Percentiles rank a stretch among this genome's conserved stretches.
These are phyloP conservation scores for Enteromius viviparus DNA, from an alignment of 2,797 vertebrate species.

Conservation along the genomic window DNA sequence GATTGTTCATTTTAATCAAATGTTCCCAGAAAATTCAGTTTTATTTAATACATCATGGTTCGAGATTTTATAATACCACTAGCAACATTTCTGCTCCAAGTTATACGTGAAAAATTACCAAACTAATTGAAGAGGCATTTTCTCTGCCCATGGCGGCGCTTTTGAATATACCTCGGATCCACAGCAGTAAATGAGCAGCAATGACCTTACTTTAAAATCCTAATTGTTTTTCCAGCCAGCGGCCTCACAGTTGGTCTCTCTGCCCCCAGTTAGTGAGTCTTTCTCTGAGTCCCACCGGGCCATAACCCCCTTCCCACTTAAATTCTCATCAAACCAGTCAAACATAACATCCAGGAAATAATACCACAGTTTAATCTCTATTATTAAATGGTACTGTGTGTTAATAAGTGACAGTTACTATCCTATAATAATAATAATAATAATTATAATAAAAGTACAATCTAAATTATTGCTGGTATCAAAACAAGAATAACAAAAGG, in stretches of 20 bases:
- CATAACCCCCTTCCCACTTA: conserved; percentile 44
- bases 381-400: not conserved
- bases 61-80: not conserved
- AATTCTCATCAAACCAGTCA: conserved; percentile 40
- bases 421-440: not conserved
- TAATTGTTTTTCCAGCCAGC: conserved; percentile 56
- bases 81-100: conserved; percentile 7
- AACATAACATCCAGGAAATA: not conserved
- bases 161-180: conserved; percentile 16
- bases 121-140: conserved; percentile 38
- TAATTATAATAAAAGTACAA: not conserved
- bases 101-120: conserved; percentile 24
- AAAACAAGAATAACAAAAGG: not conserved
- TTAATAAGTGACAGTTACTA: not conserved
- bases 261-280: conserved; percentile 51
- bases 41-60: not conserved
- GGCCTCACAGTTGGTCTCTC: conserved; percentile 33
- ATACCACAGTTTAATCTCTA: conserved; percentile 35
- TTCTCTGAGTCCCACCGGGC: conserved; percentile 32
- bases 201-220: conserved; percentile 54
- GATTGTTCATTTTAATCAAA: not conserved
- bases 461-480: not conserved
- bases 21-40: not conserved
- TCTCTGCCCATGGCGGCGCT: conserved; percentile 18
- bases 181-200: conserved; percentile 53